These are phyloP conservation scores for Habropoda laboriosa DNA, from an alignment of 1,140 invertebrate genomes.

Conservation along the genomic window DNA sequence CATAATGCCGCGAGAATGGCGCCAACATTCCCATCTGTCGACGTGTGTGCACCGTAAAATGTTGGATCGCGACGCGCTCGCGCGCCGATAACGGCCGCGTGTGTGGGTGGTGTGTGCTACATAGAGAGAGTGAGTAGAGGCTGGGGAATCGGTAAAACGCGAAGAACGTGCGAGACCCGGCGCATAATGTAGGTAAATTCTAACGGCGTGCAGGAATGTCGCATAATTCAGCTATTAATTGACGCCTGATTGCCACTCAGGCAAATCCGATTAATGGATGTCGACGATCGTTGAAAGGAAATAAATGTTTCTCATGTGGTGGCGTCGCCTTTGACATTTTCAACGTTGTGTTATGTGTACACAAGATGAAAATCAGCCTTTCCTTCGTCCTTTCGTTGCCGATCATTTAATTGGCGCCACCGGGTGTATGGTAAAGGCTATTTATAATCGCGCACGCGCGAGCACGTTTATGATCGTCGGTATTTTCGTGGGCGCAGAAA, in stretches of 20 bases:
- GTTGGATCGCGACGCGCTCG: conserved; percentile 17
- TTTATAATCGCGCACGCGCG: conserved; percentile 2
- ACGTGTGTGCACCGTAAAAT: conserved; percentile 62
- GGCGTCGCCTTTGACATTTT: conserved; percentile 34
- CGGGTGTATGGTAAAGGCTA: conserved; percentile 6
- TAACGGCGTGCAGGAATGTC: conserved; percentile 44
- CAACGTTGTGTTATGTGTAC: conserved; percentile 15
- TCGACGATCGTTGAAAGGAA: conserved; percentile 4
- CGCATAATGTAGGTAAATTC: conserved; percentile 22
- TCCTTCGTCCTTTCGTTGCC: conserved; percentile 35
- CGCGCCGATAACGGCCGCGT: neutral
- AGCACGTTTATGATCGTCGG: neutral
- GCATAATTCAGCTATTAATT: conserved; percentile 63
- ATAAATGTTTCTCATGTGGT: neutral
- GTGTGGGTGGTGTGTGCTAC: conserved; percentile 35
- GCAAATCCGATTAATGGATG: conserved; percentile 51
- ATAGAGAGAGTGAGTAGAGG: neutral
- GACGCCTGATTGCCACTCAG: conserved; percentile 44
- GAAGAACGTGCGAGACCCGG: neutral
- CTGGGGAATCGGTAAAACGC: conserved; percentile 22
- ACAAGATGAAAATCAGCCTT: conserved; percentile 28
- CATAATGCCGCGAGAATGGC: conserved; percentile 63
- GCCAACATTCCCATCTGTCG: conserved; percentile 73
- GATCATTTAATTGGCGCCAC: conserved; percentile 39
- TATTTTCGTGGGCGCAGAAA: neutral